A percentile compares a stretch with the other conserved stretches of the same genome.
phyloP scores from a whole-genome alignment of 1,140 invertebrate genomes.

The Trichoplusia ni region DNA sequence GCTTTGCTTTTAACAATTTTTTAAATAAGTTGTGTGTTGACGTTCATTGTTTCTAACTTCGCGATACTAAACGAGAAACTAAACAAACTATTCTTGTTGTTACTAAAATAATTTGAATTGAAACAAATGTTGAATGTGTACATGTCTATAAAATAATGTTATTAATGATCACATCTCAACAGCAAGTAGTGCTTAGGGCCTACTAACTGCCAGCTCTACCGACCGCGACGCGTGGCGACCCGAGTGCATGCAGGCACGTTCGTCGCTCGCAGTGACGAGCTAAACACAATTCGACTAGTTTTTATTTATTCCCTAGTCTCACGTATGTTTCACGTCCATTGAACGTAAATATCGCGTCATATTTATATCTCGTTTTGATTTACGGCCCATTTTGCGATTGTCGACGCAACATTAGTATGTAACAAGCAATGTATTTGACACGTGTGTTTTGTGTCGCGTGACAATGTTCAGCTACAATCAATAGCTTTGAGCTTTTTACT shows the following conservation, averaged over 20 bases:
- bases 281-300: constrained; percentile 3
- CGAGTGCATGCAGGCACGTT: neutral
- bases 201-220: too few relatives aligned
- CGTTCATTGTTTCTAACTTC: too few relatives aligned
- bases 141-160: too few relatives aligned
- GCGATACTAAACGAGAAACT: too few relatives aligned
- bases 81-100: too few relatives aligned
- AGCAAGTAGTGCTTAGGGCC: too few relatives aligned
- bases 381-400: constrained; percentile 40
- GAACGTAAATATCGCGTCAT: constrained; percentile 27
- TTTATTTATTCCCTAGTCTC: constrained; percentile 8
- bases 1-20: too few relatives aligned
- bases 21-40: too few relatives aligned
- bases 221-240: too few relatives aligned
- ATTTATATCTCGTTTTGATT: constrained; percentile 48
- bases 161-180: too few relatives aligned
- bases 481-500: neutral
- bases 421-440: constrained; percentile 14
- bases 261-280: neutral
- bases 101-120: too few relatives aligned
- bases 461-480: neutral
- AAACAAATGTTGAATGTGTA: too few relatives aligned
- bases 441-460: neutral
- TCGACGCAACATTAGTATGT: constrained; percentile 19
- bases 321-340: constrained; percentile 21